Percentiles rank a stretch among this genome's conserved stretches.
phyloP scores from a whole-genome alignment of 2,113 vertebrate species.

The Petaurus breviceps region DNA sequence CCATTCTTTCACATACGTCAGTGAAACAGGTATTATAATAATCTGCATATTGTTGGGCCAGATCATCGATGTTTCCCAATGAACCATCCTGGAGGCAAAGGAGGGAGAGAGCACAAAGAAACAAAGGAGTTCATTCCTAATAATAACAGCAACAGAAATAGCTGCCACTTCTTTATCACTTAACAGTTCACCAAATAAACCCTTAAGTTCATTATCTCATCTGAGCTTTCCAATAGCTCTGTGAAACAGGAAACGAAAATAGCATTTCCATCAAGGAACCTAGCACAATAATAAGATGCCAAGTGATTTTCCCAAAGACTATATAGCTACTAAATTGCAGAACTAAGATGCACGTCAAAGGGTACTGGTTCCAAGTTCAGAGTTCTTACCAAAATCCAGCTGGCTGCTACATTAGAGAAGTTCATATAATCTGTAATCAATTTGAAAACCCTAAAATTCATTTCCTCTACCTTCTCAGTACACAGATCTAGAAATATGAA shows the following conservation, averaged over 20 bases:
- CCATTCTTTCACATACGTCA: constrained; percentile 96
- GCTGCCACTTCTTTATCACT: not conserved
- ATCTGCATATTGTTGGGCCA: constrained; percentile 96
- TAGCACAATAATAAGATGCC: not conserved
- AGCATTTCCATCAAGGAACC: not conserved
- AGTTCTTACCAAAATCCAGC: not conserved
- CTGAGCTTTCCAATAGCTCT: not conserved
- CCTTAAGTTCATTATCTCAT: not conserved
- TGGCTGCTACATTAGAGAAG: not conserved
- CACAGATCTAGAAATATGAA: not conserved
- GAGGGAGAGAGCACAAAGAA: constrained; percentile 27
- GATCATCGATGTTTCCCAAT: constrained; percentile 97
- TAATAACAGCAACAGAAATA: not conserved
- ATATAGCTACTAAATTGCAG: not conserved
- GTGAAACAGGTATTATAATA: constrained; percentile 97
- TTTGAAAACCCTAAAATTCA: not conserved
- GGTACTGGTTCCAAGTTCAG: not conserved
- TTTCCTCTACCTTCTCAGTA: not conserved
- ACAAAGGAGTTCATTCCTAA: constrained; percentile 19
- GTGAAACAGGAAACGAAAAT: not conserved
- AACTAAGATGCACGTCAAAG: not conserved
- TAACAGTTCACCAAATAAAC: not conserved
- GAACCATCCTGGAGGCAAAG: constrained; percentile 91
- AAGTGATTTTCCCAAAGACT: not conserved
- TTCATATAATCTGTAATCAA: not conserved